Base-by-base conservation (phyloP, 2,113 vertebrate genomes). In the Bucco capensis region DNA sequence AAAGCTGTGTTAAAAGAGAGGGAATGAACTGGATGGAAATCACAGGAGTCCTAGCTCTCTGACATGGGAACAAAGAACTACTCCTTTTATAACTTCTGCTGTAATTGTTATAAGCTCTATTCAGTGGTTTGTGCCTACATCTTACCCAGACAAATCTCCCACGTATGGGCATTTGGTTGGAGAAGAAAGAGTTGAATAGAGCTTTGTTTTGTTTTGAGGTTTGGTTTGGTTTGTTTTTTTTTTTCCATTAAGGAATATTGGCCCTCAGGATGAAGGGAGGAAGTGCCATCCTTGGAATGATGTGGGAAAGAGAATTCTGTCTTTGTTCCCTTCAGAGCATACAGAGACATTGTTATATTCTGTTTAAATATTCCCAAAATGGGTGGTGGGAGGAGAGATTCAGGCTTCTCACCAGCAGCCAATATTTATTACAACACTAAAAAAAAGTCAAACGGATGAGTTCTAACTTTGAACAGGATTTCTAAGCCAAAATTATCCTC, bases 201-300 rank as follows among this genome's bases (percentile, higher is more conserved):
- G 24, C 23, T 92, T 51, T 64, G 23, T 42, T 49, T 61, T n/a
- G n/a, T n/a, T n/a, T n/a, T n/a, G n/a, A 30, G 27, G 8, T 46
- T 14, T 46, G 44, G 13, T 50, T 50, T 50, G 49, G 12, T 51
- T 28, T 28, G 27, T 24, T 28, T 67, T 70, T 62, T 28, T 30
- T 46, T 31, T 78, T n/a, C 23, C 81, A 74, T 92, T 72, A 94
- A 81, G 74, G 72, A 81, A 81, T 60, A 88, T 46, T 66, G 31
- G 79, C 54, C 81, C 30, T 74, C 15, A 6, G 82, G 77, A 88
- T 0, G 51, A 80, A 72, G 51, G 83, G 38, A 88, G 67, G 84
- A 92, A 96, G 81, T 9, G 10, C 42, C 58, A 46, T 73, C 64
- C 7, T 1, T 31, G 89, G 89, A 96, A 95, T 90, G 90, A 51